Evolutionary conservation across 2,888 invertebrate species (phyloP).

Genomic region (Deilephila elpenor): DNA sequence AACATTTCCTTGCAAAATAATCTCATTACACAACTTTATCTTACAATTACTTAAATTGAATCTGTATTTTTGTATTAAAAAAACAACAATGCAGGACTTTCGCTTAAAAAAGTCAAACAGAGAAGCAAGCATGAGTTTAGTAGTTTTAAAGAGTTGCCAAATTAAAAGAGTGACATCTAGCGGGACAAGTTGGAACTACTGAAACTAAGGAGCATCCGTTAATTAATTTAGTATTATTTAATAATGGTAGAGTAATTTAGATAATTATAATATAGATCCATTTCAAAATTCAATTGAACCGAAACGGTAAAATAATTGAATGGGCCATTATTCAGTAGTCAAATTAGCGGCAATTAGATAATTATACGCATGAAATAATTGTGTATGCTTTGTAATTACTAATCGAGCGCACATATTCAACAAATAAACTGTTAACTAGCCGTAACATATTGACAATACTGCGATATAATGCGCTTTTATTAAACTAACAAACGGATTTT

Average conservation of each 20-base stretch:
- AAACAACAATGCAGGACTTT: no score
- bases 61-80: no score
- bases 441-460: background rate
- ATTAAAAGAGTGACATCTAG: background rate
- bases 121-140: no score
- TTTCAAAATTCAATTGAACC: background rate
- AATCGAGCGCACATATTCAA: conserved; percentile 18
- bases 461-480: background rate
- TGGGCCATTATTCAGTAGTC: conserved; percentile 5
- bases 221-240: background rate
- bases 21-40: no score
- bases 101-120: no score
- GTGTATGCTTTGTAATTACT: conserved; percentile 19
- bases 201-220: background rate
- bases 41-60: no score
- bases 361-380: conserved; percentile 15
- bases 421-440: conserved; percentile 5
- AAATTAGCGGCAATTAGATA: background rate
- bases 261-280: background rate
- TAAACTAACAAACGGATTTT: background rate
- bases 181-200: background rate
- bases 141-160: no score
- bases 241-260: background rate
- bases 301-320: conserved; percentile 9
- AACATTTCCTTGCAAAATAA: background rate